These are phyloP conservation scores for Cuniculus paca DNA, from an alignment of 2,797 vertebrate genomes.

Conservation along the genomic window DNA sequence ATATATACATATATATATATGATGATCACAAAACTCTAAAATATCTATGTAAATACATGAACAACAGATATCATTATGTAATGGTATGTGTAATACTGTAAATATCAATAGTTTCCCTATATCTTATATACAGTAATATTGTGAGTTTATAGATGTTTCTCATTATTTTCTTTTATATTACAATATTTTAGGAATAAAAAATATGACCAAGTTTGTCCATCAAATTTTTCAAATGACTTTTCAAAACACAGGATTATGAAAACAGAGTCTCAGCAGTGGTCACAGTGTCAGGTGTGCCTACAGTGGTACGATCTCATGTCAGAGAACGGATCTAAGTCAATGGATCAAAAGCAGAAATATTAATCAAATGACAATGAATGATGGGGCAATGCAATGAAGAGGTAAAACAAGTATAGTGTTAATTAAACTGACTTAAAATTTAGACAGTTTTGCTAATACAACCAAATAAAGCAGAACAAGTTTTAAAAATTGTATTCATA, in stretches of 20 bases:
- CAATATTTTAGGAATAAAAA: neutral
- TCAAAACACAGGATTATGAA: slow-evolving; percentile 1
- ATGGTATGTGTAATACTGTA: neutral
- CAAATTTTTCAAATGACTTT: neutral
- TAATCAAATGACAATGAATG: neutral
- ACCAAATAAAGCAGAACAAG: neutral
- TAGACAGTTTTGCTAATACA: slow-evolving; percentile 13
- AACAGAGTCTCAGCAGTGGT: neutral
- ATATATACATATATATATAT: too few relatives aligned
- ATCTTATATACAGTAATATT: neutral
- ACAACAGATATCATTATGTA: neutral
- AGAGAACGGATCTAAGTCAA: neutral
- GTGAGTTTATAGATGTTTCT: neutral
- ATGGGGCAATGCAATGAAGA: neutral
- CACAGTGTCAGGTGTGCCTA: neutral
- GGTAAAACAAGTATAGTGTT: neutral
- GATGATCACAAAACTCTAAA: neutral
- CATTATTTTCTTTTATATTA: neutral
- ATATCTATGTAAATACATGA: neutral
- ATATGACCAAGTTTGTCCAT: neutral
- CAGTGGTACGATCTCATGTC: neutral
- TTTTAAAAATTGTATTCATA: neutral
- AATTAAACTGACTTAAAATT: slow-evolving; percentile 43
- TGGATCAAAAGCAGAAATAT: neutral
- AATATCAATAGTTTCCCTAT: neutral